Evolutionary conservation across 2,113 vertebrate genomes (phyloP).

Genomic region (Brachyhypopomus occidentalis): DNA sequence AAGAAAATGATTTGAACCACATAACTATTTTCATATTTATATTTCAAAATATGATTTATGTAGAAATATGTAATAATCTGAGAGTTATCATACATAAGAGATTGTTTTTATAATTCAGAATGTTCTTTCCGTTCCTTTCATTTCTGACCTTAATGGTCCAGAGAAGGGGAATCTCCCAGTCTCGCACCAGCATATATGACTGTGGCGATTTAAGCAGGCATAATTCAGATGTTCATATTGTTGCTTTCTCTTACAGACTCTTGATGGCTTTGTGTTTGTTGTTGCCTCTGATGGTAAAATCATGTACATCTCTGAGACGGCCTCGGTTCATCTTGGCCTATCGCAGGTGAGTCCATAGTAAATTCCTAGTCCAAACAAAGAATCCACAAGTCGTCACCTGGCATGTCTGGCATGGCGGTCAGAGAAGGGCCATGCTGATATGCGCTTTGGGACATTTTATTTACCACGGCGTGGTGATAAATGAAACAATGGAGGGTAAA

Average conservation of each 20-base stretch:
- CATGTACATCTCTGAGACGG: constrained; percentile 97
- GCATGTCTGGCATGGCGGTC: constrained; percentile 37
- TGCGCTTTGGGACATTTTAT: constrained; percentile 36
- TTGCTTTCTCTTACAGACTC: constrained; percentile 78
- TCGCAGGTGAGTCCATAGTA: constrained; percentile 82
- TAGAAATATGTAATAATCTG: too few relatives aligned
- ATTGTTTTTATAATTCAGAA: too few relatives aligned
- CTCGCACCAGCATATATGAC: too few relatives aligned
- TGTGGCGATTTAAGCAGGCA: background rate
- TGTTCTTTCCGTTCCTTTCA: too few relatives aligned
- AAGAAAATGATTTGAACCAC: too few relatives aligned
- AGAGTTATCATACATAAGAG: too few relatives aligned
- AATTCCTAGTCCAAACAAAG: background rate
- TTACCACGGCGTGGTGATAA: constrained; percentile 21
- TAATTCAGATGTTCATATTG: background rate
- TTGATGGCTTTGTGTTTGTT: constrained; percentile 95
- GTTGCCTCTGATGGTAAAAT: constrained; percentile 95
- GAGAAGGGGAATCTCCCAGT: too few relatives aligned
- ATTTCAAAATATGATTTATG: too few relatives aligned
- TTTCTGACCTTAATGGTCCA: too few relatives aligned
- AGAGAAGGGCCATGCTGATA: constrained; percentile 40
- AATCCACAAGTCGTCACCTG: background rate
- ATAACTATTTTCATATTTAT: too few relatives aligned
- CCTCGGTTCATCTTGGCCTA: constrained; percentile 91
- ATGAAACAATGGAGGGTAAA: constrained; percentile 25